These are phyloP conservation scores for Lycocerus yunnanus DNA, from an alignment of 2,888 invertebrate species.

Conservation along the genomic window DNA sequence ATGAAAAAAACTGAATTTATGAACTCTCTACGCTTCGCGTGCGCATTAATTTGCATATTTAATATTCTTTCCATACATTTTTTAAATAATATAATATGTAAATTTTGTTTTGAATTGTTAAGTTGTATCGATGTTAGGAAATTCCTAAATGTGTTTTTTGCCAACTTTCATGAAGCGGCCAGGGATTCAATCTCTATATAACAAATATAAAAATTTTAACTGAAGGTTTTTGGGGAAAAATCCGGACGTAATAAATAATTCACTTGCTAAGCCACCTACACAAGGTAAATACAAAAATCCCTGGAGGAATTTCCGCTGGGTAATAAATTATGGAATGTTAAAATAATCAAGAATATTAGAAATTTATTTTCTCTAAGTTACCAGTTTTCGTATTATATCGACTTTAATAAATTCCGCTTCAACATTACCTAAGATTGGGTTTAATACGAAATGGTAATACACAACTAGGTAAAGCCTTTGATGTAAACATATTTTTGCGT, in stretches of 20 bases:
- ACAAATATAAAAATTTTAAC: conserved; percentile 7
- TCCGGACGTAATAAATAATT: conserved; percentile 20
- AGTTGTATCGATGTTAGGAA: background rate
- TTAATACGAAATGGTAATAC: background rate
- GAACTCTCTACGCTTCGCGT: background rate
- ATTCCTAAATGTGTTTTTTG: background rate
- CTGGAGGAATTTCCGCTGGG: background rate
- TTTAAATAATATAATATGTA: background rate
- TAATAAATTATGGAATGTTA: background rate
- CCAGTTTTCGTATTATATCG: background rate
- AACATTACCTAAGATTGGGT: background rate
- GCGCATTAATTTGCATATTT: background rate
- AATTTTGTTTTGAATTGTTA: background rate
- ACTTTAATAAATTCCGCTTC: background rate
- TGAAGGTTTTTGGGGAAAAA: background rate
- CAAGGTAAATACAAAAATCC: conserved; percentile 18
- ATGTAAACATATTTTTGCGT: background rate
- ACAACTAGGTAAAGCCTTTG: background rate
- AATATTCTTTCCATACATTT: too few species aligned
- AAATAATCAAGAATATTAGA: background rate
- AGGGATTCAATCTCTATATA: background rate
- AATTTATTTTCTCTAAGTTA: background rate
- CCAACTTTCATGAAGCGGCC: background rate
- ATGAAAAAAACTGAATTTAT: too few species aligned
- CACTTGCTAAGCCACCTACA: conserved; percentile 16